Evolutionary conservation across 2,113 vertebrate species (phyloP).

Genomic region (Puma concolor): DNA sequence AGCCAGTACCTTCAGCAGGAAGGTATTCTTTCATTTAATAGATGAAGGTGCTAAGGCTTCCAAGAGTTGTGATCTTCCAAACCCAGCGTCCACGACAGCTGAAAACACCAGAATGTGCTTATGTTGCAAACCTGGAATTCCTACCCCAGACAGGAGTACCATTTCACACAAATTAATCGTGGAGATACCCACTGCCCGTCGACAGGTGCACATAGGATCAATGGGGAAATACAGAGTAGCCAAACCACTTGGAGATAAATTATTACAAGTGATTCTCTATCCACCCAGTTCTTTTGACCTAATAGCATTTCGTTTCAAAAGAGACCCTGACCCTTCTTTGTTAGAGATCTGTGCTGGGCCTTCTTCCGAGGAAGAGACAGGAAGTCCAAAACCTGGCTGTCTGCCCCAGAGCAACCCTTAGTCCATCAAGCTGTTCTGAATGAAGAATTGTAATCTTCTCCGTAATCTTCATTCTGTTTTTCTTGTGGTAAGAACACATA

Average conservation of each 20-base stretch:
- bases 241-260: background rate
- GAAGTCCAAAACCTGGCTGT: background rate
- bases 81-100: background rate
- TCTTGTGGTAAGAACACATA: background rate
- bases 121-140: background rate
- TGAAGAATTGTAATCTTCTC: constrained; percentile 18
- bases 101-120: constrained; percentile 29
- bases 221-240: background rate
- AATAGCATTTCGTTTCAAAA: constrained; percentile 16
- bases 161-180: background rate
- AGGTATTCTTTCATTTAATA: constrained; percentile 30
- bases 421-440: constrained; percentile 1
- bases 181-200: background rate
- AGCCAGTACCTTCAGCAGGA: background rate
- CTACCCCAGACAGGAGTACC: background rate
- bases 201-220: background rate
- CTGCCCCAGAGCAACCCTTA: background rate
- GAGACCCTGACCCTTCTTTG: background rate
- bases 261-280: background rate
- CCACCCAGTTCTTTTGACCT: background rate
- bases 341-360: background rate
- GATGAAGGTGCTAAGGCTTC: background rate
- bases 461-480: background rate
- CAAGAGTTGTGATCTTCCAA: background rate
- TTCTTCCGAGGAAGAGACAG: background rate